These are phyloP conservation scores for Holacanthella duospinosa DNA, from an alignment of 2,888 invertebrate species.

Conservation along the genomic window DNA sequence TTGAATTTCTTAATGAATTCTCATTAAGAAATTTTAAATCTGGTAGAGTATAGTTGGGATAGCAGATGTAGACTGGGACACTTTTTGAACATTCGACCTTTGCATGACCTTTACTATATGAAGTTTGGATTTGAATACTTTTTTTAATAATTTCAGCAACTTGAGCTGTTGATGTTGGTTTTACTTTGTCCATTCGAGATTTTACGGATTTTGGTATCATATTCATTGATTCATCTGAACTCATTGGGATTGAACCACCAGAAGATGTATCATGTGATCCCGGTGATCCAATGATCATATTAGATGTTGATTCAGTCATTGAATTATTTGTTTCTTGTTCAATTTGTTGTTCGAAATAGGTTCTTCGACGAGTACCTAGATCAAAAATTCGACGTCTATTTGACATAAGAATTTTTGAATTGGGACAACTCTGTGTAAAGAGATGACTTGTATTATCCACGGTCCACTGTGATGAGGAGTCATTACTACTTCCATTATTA, in stretches of 20 bases:
- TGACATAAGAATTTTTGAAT: conserved; percentile 5
- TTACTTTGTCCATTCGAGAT: conserved; percentile 8
- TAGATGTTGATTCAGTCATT: conserved; percentile 21
- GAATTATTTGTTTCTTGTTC: conserved; percentile 7
- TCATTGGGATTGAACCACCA: conserved; percentile 6
- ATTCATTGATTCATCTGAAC: neutral
- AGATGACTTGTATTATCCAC: conserved; percentile 9
- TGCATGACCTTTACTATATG: neutral
- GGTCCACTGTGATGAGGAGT: conserved; percentile 9
- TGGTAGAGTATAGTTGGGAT: conserved; percentile 81
- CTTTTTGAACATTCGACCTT: neutral
- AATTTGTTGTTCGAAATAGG: conserved; percentile 7
- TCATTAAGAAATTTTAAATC: conserved; percentile 70
- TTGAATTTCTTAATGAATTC: no score
- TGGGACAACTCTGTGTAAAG: conserved; percentile 33
- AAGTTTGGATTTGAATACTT: conserved; percentile 34
- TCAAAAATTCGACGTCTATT: neutral
- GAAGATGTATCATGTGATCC: conserved; percentile 18
- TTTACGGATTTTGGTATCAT: neutral
- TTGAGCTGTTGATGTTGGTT: conserved; percentile 23
- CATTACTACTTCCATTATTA: conserved; percentile 30
- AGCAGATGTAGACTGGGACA: conserved; percentile 45
- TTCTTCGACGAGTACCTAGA: neutral
- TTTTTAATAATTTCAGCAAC: conserved; percentile 31
- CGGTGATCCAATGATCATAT: neutral